Conservation (phyloP, 1,140 invertebrate species). For the Melitaea cinxia region DNA sequence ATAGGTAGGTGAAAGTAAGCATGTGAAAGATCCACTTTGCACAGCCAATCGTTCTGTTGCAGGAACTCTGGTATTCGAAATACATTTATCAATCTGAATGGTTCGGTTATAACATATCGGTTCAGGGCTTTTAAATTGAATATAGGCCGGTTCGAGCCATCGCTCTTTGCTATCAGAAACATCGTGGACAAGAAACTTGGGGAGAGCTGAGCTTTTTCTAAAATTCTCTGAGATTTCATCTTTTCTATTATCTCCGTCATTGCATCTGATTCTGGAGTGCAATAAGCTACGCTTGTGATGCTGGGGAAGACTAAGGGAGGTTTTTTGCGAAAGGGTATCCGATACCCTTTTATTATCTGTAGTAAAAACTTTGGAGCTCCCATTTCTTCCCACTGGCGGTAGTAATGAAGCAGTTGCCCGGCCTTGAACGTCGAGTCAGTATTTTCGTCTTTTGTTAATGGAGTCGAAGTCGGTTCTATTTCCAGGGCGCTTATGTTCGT, state of each 20-base stretch:
- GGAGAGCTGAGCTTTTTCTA: constrained; percentile 16
- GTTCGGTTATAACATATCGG: constrained; percentile 24
- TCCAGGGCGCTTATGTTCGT: neutral
- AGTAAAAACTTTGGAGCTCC: constrained; percentile 33
- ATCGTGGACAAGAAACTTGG: constrained; percentile 56
- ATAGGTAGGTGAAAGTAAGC: constrained; percentile 55
- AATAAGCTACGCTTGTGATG: constrained; percentile 5
- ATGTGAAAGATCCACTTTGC: constrained; percentile 39
- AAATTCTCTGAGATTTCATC: constrained; percentile 29
- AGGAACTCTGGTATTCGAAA: neutral
- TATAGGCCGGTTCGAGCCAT: constrained; percentile 39
- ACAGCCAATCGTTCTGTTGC: no score
- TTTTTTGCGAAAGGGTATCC: constrained; percentile 38
- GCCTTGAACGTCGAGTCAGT: constrained; percentile 35
- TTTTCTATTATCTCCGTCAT: constrained; percentile 25
- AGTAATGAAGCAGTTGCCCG: constrained; percentile 24
- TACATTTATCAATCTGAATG: constrained; percentile 36
- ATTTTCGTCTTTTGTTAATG: constrained; percentile 15
- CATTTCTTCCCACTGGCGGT: constrained; percentile 25
- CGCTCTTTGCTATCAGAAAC: constrained; percentile 46
- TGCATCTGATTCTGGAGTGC: constrained; percentile 12
- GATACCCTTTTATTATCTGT: constrained; percentile 44
- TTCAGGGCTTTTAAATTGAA: constrained; percentile 53
- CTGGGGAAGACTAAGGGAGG: constrained; percentile 32
- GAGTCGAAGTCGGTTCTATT: neutral